Percentiles rank a stretch among this genome's conserved stretches.
Conservation (phyloP, 2,113 vertebrate genomes). For the Mormyrus lacerda region DNA sequence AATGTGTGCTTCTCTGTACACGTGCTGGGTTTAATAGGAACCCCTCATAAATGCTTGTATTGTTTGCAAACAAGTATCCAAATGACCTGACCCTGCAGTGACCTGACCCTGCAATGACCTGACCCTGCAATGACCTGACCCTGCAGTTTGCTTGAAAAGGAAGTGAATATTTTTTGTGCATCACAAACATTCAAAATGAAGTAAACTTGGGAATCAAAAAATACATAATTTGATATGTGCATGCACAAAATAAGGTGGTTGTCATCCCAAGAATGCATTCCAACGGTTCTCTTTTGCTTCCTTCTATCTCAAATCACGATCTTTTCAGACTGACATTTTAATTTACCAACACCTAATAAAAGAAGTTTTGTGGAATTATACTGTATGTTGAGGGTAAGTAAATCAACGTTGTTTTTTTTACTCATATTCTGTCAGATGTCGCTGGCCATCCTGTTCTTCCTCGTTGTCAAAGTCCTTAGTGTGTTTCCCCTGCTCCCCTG, state of each 20-base stretch:
- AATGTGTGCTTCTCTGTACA: not conserved
- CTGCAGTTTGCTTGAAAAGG: constrained; percentile 19
- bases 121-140: constrained; percentile 16
- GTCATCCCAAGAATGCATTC: not conserved
- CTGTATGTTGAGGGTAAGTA: not conserved
- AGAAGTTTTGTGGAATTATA: not conserved
- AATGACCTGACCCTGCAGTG: constrained; percentile 24
- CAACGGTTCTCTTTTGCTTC: not conserved
- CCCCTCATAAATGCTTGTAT: not conserved
- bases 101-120: constrained; percentile 24
- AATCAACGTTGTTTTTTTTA: not conserved
- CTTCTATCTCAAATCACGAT: not conserved
- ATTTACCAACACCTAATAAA: not conserved
- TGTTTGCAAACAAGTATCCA: constrained; percentile 26
- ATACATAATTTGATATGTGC: not conserved
- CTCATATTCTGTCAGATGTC: not conserved
- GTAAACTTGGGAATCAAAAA: not conserved
- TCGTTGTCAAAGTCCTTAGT: too few species aligned
- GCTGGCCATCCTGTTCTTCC: too few species aligned
- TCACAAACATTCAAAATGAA: not conserved
- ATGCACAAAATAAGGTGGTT: not conserved
- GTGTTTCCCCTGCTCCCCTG: too few species aligned
- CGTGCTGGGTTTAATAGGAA: not conserved
- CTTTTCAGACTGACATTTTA: not conserved
- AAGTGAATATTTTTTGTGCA: not conserved